Percentiles rank a stretch among this genome's conserved stretches.
Conservation (phyloP, 1,140 invertebrate species). For the Drosophila quadrilineata region DNA sequence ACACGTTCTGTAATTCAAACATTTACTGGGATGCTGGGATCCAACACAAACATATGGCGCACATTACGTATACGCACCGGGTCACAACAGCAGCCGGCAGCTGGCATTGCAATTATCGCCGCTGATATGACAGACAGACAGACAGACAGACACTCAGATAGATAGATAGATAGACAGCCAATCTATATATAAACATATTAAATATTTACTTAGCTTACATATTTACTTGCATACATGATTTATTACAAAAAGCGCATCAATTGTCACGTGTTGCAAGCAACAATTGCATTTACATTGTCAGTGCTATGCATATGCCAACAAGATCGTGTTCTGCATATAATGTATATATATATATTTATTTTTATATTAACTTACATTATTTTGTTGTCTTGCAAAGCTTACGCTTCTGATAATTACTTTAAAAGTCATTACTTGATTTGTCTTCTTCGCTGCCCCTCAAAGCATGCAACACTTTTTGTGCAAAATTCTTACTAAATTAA, state of each 20-base stretch:
- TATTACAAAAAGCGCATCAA: constrained; percentile 37
- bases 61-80: constrained; percentile 29
- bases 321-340: too few species aligned
- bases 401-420: too few species aligned
- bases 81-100: too few species aligned
- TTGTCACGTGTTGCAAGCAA: constrained; percentile 53
- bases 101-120: constrained; percentile 50
- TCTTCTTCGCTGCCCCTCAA: neutral
- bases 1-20: constrained; percentile 1
- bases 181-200: constrained; percentile 3
- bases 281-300: constrained; percentile 48
- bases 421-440: too few species aligned
- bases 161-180: neutral
- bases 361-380: too few species aligned
- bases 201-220: neutral
- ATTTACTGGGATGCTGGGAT: neutral
- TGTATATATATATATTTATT: too few species aligned
- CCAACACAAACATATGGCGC: neutral
- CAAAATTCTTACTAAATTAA: too few species aligned
- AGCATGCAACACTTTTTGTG: constrained; percentile 7
- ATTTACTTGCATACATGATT: neutral
- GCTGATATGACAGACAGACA: constrained; percentile 35
- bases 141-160: too few species aligned
- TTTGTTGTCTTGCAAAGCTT: too few species aligned
- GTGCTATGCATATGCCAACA: too few species aligned